A percentile compares a stretch with the other conserved stretches of the same genome.
Evolutionary conservation across 2,113 vertebrate species (phyloP).

Genomic region (Phrynosoma blainvillii): DNA sequence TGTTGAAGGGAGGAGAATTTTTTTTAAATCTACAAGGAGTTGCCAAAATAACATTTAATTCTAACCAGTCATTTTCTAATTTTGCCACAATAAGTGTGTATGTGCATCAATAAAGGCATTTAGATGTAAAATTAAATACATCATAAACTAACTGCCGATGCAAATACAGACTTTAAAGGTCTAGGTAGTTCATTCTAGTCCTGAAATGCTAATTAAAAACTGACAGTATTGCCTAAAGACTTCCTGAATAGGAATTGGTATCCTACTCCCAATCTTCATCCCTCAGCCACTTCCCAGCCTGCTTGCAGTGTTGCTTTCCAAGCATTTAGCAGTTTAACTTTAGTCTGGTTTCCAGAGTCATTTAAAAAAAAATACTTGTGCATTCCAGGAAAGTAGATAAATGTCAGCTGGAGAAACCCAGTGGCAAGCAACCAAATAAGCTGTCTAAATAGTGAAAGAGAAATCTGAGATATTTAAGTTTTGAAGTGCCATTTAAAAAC

Average conservation of each 20-base stretch:
- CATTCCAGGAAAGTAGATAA: constrained; percentile 40
- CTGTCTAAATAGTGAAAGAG: constrained; percentile 30
- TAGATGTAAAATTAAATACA: constrained; percentile 24
- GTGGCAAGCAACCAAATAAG: constrained; percentile 48
- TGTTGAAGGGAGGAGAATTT: too few species aligned
- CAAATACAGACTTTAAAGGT: constrained; percentile 47
- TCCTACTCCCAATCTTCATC: neutral
- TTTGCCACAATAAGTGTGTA: neutral
- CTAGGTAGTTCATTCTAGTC: constrained; percentile 15
- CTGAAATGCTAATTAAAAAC: constrained; percentile 6
- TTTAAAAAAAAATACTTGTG: constrained; percentile 34
- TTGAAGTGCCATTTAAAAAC: constrained; percentile 49
- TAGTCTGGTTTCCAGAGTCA: neutral
- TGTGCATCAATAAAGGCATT: constrained; percentile 16
- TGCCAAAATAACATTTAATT: neutral
- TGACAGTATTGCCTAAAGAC: neutral
- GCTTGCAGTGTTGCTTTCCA: neutral
- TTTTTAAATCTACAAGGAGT: neutral
- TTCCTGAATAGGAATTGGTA: neutral
- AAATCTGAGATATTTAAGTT: constrained; percentile 50
- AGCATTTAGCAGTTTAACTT: constrained; percentile 9
- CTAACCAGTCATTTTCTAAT: neutral
- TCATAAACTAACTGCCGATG: constrained; percentile 39
- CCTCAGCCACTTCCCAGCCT: too few species aligned
- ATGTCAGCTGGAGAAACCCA: constrained; percentile 41